Base-by-base conservation (phyloP, 2,888 invertebrate species). In the Drosophila quinaria region DNA sequence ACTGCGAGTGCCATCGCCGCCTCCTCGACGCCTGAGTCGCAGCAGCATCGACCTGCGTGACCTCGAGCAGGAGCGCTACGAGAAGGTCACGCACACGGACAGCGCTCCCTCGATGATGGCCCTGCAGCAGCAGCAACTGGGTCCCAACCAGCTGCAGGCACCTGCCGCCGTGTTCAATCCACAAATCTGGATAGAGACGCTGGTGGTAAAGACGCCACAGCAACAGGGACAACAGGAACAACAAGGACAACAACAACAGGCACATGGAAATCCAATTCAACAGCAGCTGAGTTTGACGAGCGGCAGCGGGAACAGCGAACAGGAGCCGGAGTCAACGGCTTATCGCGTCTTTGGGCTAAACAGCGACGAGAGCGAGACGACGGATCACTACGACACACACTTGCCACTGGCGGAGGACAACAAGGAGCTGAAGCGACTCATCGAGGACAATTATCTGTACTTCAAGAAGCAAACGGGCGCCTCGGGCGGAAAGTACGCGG, bases 51-150 rank as follows among this genome's bases (percentile, higher is more conserved):
- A 93, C 80, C 82, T 93, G 60, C 91, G 93, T 55, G 93, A 93
- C 81, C 84, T 93, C 56, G 93, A 93, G 70, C 93, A 92, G 76
- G 93, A 93, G 71, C 91, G 91, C 19, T 92, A 93, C 58, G 93
- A 93, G 68, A 93, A 92, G 78, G 93, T 93, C 62, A 91, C 92
- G 19, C 93, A 93, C 74, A 93, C 93, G 4, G 93, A 93, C 71
- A 93, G 93, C 73, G 93, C 93, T 5, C 93, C 93, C 3, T 93
- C 93, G 17, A 93, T 93, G 92, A 92, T 93, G 77, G 92, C 93
- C 0, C 73, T 92, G 47, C 92, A 91, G 49, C 89, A 87, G 72
- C 89, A 86, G 64, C 89, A 86, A 62, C 70, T 70, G 1, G 60
- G 59, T 0, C 47, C 59, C 5, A 39, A 52, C 11, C 90, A 87